Percentiles rank a stretch among this genome's conserved stretches.
phyloP scores from a whole-genome alignment of 2,888 invertebrate genomes.

The Glaucopsyche alexis region DNA sequence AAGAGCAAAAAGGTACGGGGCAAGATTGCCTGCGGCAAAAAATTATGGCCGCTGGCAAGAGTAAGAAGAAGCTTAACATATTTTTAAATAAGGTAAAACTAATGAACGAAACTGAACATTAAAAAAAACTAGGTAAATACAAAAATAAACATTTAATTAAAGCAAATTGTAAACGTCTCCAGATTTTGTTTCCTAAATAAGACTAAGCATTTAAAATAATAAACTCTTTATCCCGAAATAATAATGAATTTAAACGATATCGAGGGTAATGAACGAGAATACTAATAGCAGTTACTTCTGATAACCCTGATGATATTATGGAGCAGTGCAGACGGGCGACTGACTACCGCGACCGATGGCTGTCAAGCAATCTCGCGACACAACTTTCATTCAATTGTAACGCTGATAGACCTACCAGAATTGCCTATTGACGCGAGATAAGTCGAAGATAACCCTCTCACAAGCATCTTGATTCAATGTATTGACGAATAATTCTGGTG shows the following conservation, averaged over 20 bases:
- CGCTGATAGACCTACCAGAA: too few species aligned
- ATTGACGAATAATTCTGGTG: too few species aligned
- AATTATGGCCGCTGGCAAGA: too few species aligned
- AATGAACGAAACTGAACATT: too few species aligned
- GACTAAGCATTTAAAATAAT: slow-evolving; percentile 13
- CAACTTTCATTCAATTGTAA: neutral
- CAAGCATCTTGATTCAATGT: too few species aligned
- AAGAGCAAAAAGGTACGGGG: too few species aligned
- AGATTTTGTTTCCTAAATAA: slow-evolving; percentile 5
- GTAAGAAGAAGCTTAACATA: too few species aligned
- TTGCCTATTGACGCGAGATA: too few species aligned
- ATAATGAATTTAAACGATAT: slow-evolving; percentile 25
- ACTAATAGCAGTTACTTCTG: slow-evolving; percentile 17
- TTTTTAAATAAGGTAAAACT: too few species aligned
- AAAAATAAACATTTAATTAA: neutral
- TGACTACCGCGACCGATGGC: neutral
- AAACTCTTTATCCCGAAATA: slow-evolving; percentile 17
- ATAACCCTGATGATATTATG: slow-evolving; percentile 6
- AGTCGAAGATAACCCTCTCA: too few species aligned
- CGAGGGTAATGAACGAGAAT: slow-evolving; percentile 12
- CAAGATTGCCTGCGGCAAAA: too few species aligned
- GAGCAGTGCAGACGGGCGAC: neutral
- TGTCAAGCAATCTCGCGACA: neutral
- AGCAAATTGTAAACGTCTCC: neutral
- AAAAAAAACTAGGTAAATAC: too few species aligned